Evolutionary conservation across 2,113 vertebrate species (phyloP), one percentile per base, ranked within the genome.

Genomic region (Sprattus sprattus): DNA sequence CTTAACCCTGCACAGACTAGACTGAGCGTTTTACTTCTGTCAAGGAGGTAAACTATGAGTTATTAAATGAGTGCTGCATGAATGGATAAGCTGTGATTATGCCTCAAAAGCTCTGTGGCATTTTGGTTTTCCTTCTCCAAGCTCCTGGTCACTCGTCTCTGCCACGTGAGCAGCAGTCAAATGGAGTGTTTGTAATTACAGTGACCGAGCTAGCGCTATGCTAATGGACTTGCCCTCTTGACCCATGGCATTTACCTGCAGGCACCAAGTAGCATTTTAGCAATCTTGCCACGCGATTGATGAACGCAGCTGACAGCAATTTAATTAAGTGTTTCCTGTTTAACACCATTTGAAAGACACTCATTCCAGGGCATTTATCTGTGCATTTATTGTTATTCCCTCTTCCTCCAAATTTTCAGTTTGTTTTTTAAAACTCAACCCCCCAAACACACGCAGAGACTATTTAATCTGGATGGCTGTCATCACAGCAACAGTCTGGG

Each of bases 281-380:
- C 64, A 71, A 71, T 71, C 64, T 71, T 32, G 64, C 64, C 22
- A 49, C 25, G 3, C 44, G 11, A 44, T 25, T 39, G 84, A 85
- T 85, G 60, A 85, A 50, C 45, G 57, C 22, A 50, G 75, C 81
- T 45, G 52, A 85, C 84, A 81, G 75, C 75, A 81, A 44, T 85
- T 46, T 32, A 85, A 85, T 52, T 7, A 13, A 60, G 28, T 16
- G 46, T 47, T 57, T 81, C 80, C 84, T 54, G 71, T 81, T 85
- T 81, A 85, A 81, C 49, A 39, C 28, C 52, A 80, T 54, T 57
- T 80, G 54, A 81, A 57, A 71, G 9, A 71, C 64, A 71, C n/a
- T 4, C n/a, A 71, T 71, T 71, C 22, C 22, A 32, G 25, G 32
- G 64, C 25, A 8, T 7, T 13, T 71, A 25, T 7, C 9, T 25